A percentile compares a stretch with the other conserved stretches of the same genome.
Conservation (phyloP, 2,113 vertebrate species). For the Plestiodon gilberti region DNA sequence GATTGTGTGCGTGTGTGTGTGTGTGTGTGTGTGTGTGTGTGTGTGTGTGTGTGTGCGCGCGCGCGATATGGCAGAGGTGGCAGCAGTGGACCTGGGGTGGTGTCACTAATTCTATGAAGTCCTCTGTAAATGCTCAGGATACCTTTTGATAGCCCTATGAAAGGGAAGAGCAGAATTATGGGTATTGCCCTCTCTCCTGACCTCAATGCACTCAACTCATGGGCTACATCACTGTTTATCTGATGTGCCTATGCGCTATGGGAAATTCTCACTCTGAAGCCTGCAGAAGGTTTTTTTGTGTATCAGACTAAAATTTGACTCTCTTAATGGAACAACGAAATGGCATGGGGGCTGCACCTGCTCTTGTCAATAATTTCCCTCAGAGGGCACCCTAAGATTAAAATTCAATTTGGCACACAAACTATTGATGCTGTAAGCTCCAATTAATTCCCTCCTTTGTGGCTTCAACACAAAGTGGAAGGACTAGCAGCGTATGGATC, state of each 20-base stretch:
- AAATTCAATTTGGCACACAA: conserved; percentile 62
- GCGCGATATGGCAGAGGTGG: no score
- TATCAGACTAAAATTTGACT: background rate
- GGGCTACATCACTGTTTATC: no score
- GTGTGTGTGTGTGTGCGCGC: no score
- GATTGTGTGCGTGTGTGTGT: no score
- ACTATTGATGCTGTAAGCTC: conserved; percentile 48
- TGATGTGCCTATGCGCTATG: background rate
- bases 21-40: no score
- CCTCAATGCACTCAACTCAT: no score
- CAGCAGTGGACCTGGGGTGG: no score
- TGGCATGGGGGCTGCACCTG: conserved; percentile 59
- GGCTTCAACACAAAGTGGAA: conserved; percentile 36
- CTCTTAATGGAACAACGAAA: conserved; percentile 16
- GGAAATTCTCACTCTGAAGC: fast-evolving
- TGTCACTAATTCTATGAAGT: no score
- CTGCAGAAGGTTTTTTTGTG: background rate
- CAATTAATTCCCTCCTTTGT: background rate
- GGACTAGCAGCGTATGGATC: conserved; percentile 34
- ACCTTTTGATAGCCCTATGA: no score
- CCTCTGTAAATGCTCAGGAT: no score
- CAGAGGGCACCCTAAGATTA: conserved; percentile 55
- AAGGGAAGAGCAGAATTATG: no score
- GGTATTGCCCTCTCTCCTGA: no score
- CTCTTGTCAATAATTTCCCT: conserved; percentile 48